Conservation (phyloP, 2,888 invertebrate genomes). For the Ophonus ardosiacus region DNA sequence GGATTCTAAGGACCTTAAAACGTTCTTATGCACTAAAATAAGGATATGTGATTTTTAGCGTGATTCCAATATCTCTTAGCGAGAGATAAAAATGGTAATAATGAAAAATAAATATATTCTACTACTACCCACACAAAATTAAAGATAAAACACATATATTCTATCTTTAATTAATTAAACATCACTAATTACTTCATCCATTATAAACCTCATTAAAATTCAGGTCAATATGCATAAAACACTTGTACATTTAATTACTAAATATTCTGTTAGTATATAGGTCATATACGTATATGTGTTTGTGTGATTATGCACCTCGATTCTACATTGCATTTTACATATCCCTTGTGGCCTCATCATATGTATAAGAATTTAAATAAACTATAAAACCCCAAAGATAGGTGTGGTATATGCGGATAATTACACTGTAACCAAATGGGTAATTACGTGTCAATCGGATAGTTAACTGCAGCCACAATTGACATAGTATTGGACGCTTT, state of each 20-base stretch:
- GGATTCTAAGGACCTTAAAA: too few species aligned
- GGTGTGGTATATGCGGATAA: not conserved
- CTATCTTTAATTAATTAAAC: conserved; percentile 50
- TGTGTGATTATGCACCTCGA: not conserved
- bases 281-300: not conserved
- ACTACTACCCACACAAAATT: not conserved
- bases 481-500: not conserved
- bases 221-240: conserved; percentile 42
- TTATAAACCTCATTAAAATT: conserved; percentile 48
- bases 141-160: conserved; percentile 25
- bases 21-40: too few species aligned
- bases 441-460: not conserved
- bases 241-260: conserved; percentile 53
- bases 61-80: too few species aligned
- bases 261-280: not conserved
- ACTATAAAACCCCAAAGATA: not conserved
- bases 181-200: conserved; percentile 44
- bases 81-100: not conserved
- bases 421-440: not conserved
- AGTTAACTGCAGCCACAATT: not conserved
- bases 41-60: too few species aligned
- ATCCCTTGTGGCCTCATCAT: not conserved
- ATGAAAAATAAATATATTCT: conserved; percentile 17
- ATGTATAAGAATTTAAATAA: not conserved
- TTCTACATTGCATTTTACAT: not conserved